A percentile compares a stretch with the other conserved stretches of the same genome.
phyloP scores from a whole-genome alignment of 2,113 vertebrate genomes.

The Burhinus bistriatus region DNA sequence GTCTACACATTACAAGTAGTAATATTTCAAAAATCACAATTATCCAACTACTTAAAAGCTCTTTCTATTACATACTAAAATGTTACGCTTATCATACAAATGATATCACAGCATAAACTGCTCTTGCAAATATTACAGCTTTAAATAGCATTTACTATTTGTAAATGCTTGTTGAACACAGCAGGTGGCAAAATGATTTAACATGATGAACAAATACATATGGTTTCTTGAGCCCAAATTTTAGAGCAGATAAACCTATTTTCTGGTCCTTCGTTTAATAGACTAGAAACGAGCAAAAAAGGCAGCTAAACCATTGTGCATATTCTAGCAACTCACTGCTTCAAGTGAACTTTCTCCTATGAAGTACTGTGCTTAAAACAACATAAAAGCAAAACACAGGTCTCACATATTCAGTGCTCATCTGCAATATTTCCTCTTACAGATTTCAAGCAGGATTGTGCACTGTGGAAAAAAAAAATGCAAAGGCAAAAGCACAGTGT shows the following conservation, averaged over 20 bases:
- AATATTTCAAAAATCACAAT: conserved; percentile 59
- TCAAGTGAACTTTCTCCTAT: conserved; percentile 42
- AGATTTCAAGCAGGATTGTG: conserved; percentile 12
- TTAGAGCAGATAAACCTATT: conserved; percentile 71
- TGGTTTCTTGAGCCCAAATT: conserved; percentile 70
- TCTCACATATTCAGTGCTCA: background rate
- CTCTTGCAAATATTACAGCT: conserved; percentile 66
- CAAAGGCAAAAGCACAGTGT: conserved; percentile 34
- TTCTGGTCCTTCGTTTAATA: conserved; percentile 69
- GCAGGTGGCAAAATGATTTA: conserved; percentile 74
- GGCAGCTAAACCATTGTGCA: conserved; percentile 35
- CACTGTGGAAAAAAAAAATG: conserved; percentile 29
- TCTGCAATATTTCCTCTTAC: conserved; percentile 1
- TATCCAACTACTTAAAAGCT: conserved; percentile 54
- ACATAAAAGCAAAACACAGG: conserved; percentile 34
- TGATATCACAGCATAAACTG: conserved; percentile 35
- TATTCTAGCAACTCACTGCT: conserved; percentile 31
- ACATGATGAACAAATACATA: conserved; percentile 71
- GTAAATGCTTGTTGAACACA: conserved; percentile 70
- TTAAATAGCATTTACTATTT: conserved; percentile 72
- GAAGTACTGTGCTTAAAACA: conserved; percentile 27
- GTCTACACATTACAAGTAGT: background rate
- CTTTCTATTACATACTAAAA: conserved; percentile 12
- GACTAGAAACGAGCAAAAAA: conserved; percentile 70
- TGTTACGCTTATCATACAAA: background rate